Evolutionary conservation across 2,888 invertebrate species (phyloP), one percentile per base, ranked within the genome.

Genomic region (Protodeltote pygarga): DNA sequence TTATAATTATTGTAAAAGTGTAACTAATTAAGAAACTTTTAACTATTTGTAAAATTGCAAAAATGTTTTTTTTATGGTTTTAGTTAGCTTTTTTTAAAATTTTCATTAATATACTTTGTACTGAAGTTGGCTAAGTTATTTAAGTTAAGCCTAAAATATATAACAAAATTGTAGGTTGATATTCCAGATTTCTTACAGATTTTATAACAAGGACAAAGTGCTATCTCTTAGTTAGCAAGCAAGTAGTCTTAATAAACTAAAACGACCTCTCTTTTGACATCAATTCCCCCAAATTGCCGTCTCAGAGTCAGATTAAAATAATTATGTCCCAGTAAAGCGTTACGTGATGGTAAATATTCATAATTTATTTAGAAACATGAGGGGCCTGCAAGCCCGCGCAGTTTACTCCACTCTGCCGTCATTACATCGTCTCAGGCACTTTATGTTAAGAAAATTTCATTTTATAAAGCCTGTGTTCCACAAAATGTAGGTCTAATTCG

Each of bases 321-420:
- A 88, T 87, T 82, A 83, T 78, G 81, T 81, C 83, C 72, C 79
- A 81, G 86, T 85, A 87, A 85, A 85, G 78, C 81, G 78, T 85
- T 79, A 81, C 79, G 79, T 84, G 79, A 79, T 79, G 79, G 85
- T 87, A 86, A 87, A 89, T 87, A 87, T 88, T 87, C 85, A 88
- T 87, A 84, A 89, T 87, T 87, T 87, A 87, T 87, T 87, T 81
- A 82, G 83, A 85, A 85, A 82, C 85, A 86, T 82, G 83, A 85
- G 85, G 86, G 83, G 51, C 78, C 67, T 68, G 75, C 75, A 69
- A 67, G 65, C 75, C 77, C 73, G 61, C 74, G 67, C 76, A 72
- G 79, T 77, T 81, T 78, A 75, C 78, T 73, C 68, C 70, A 71
- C 73, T 72, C 69, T 66, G 62, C 72, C 75, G 76, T 75, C 83